Evolutionary conservation across 2,113 vertebrate species (phyloP).

Genomic region (Neodon shergylaensis): DNA sequence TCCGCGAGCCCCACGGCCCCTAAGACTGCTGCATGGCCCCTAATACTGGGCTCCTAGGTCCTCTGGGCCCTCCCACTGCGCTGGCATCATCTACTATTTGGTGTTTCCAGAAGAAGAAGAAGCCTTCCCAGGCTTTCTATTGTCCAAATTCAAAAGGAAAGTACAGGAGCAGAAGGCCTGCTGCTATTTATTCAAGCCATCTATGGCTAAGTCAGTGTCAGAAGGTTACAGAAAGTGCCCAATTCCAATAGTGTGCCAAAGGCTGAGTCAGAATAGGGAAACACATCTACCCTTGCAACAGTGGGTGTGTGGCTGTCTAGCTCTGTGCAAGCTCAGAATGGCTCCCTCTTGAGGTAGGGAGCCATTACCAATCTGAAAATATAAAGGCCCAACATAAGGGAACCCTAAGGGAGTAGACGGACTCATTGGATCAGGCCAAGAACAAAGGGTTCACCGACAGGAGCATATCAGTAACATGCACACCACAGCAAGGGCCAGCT

Average conservation of each 20-base stretch:
- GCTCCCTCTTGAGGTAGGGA: rapidly evolving
- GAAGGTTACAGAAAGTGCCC: background rate
- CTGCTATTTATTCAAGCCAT: background rate
- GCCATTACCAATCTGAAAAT: background rate
- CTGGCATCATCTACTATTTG: no score
- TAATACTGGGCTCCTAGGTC: no score
- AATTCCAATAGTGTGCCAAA: background rate
- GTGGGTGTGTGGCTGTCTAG: background rate
- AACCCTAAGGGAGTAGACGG: background rate
- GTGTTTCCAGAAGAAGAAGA: no score
- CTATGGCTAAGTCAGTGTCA: background rate
- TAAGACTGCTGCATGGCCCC: no score
- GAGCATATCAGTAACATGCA: background rate
- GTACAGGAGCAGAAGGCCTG: background rate
- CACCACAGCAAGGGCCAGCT: background rate
- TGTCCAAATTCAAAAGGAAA: background rate
- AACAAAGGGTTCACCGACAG: background rate
- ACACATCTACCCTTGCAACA: no score
- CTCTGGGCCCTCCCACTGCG: no score
- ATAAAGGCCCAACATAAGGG: background rate
- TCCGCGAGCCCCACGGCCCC: no score
- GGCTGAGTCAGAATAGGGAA: background rate
- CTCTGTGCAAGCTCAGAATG: background rate
- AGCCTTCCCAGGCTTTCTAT: background rate
- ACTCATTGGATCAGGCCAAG: background rate